phyloP scores from a whole-genome alignment of 2,113 vertebrate genomes.

The Opisthocomus hoazin region DNA sequence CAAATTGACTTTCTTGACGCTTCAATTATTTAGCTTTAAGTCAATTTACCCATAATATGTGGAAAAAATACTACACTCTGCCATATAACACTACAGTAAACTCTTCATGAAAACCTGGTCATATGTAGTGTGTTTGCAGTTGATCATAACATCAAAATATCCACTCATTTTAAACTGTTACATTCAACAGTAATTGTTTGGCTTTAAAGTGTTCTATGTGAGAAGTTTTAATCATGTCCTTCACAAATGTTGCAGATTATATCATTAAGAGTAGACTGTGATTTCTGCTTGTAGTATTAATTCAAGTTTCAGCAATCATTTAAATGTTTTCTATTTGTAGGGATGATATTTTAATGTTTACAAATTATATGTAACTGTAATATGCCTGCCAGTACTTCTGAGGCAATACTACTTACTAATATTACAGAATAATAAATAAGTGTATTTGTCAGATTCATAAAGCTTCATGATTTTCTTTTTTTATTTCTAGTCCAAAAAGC shows the following conservation, averaged over 20 bases:
- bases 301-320: not conserved
- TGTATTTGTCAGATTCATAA: not conserved
- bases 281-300: not conserved
- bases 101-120: not conserved
- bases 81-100: not conserved
- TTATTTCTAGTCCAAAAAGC: not conserved
- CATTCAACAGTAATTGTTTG: not conserved
- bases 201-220: not conserved
- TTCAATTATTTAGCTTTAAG: not conserved
- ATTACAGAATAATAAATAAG: not conserved
- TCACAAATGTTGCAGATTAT: not conserved
- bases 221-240: not conserved
- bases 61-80: not conserved
- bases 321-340: not conserved
- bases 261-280: not conserved
- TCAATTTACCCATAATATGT: not conserved
- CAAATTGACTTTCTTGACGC: not conserved
- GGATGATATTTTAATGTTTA: not conserved
- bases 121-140: not conserved
- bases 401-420: not conserved
- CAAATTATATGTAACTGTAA: not conserved
- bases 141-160: not conserved
- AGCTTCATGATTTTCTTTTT: not conserved
- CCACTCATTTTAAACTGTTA: not conserved
- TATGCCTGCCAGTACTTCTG: not conserved